Evolutionary conservation across 2,888 invertebrate genomes (phyloP), one percentile per base, ranked within the genome.

Genomic region (Xanthorhoe designata): DNA sequence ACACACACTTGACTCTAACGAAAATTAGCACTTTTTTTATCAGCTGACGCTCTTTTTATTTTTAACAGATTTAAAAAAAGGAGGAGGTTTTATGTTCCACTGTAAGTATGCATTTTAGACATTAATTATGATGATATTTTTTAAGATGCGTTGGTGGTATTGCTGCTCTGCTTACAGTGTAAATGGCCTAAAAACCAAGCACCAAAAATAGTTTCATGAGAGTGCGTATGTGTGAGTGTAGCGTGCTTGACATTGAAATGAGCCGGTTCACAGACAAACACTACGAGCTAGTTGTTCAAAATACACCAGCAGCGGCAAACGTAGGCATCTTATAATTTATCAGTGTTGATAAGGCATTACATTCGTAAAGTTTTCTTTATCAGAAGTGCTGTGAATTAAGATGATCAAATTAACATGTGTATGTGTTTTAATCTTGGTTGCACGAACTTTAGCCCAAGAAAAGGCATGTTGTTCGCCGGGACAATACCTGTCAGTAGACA

Each of bases 361-460:
- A 45, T 19, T 9, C 5, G 17, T 7, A 4, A 17, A 18, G 17
- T 29, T 17, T 3, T n/a, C n/a, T 24, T 19, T 15, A 10, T 49
- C 13, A 17, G 35, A 19, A 47, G 54, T 54, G 35, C 8, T 10
- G 47, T 53, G n/a, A 24, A n/a, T 38, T 15, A 52, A 29, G 6
- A 66, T 59, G 62, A 47, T 45, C 15, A 51, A 17, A 32, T 7
- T 60, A 38, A 51, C 51, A n/a, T 59, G 50, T 59, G 47, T 63
- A 47, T 60, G 59, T 47, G 19, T 63, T 0, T 47, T 67, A 10
- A 8, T 24, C 24, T 8, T 60, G 17, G 13, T 63, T 18, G 51
- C 52, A 32, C 45, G 47, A 52, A 35, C 58, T 59, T 63, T 56
- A 51, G 60, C 51, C 35, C 18, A 17, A 15, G 62, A 66, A 55